phyloP scores from a whole-genome alignment of 53 echinoderm and acorn worm species.

The Holothuria scabra region DNA sequence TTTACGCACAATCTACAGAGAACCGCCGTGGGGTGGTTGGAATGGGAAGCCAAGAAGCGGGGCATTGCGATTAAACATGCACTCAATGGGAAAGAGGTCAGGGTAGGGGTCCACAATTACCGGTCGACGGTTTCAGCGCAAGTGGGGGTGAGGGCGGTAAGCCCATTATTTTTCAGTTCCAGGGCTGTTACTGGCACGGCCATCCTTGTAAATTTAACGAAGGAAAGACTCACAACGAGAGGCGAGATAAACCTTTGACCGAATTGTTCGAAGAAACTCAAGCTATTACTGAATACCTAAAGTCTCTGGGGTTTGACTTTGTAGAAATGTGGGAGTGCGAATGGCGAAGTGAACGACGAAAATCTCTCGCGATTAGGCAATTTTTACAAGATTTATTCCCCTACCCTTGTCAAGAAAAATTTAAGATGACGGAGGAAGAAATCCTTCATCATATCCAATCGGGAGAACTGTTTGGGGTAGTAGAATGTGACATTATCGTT shows the following conservation, averaged over 20 bases:
- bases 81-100: constrained; percentile 2
- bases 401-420: constrained; percentile 23
- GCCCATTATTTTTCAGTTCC: no score
- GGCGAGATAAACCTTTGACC: not conserved
- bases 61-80: constrained; percentile 26
- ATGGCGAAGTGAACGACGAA: not conserved
- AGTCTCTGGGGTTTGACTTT: constrained; percentile 37
- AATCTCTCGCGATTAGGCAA: not conserved
- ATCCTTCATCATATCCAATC: no score
- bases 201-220: no score
- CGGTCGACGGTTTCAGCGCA: no score
- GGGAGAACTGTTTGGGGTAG: constrained; percentile 49
- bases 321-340: constrained; percentile 21
- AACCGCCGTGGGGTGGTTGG: constrained; percentile 41
- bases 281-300: not conserved
- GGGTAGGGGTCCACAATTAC: no score
- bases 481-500: constrained; percentile 41
- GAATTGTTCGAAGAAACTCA: constrained; percentile 3
- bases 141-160: no score
- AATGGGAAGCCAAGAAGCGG: constrained; percentile 2
- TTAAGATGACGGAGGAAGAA: not conserved
- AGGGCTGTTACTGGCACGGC: no score
- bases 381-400: constrained; percentile 19
- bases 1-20: not conserved
- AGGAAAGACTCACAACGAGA: not conserved